A percentile compares a stretch with the other conserved stretches of the same genome.
These are phyloP conservation scores for Balaeniceps rex DNA, from an alignment of 2,113 vertebrate species.

Conservation along the genomic window DNA sequence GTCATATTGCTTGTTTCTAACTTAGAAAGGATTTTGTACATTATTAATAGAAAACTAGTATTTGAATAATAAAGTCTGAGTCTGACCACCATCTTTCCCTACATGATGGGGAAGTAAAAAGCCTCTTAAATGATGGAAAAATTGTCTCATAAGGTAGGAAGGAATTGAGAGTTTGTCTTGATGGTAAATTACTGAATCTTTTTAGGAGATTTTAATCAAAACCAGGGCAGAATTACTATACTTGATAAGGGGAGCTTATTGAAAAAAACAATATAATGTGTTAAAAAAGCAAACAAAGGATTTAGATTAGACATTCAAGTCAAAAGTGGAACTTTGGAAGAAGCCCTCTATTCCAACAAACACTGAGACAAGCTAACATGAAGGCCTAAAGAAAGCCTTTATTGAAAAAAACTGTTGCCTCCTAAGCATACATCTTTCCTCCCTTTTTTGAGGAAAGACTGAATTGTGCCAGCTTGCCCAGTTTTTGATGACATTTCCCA, in stretches of 20 bases:
- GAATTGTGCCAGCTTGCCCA: neutral
- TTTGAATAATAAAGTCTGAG: neutral
- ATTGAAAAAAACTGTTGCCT: neutral
- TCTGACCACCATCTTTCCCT: neutral
- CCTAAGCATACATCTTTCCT: neutral
- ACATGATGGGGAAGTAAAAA: neutral
- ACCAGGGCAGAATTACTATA: neutral
- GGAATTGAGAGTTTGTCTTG: neutral
- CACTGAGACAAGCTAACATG: neutral
- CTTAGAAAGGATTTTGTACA: neutral
- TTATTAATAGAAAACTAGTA: neutral
- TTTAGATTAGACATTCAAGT: neutral
- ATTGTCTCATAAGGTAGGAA: neutral
- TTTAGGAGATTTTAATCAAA: neutral
- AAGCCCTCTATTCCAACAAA: neutral
- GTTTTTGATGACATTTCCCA: neutral
- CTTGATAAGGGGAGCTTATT: neutral
- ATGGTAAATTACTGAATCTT: neutral
- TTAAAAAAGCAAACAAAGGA: neutral
- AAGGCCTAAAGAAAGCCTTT: neutral
- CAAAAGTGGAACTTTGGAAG: neutral
- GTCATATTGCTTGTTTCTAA: neutral
- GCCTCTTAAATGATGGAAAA: neutral
- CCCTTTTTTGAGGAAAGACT: neutral
- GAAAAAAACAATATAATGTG: neutral